Conservation (phyloP, 2,888 invertebrate species). For the Leptogaster cylindrica region DNA sequence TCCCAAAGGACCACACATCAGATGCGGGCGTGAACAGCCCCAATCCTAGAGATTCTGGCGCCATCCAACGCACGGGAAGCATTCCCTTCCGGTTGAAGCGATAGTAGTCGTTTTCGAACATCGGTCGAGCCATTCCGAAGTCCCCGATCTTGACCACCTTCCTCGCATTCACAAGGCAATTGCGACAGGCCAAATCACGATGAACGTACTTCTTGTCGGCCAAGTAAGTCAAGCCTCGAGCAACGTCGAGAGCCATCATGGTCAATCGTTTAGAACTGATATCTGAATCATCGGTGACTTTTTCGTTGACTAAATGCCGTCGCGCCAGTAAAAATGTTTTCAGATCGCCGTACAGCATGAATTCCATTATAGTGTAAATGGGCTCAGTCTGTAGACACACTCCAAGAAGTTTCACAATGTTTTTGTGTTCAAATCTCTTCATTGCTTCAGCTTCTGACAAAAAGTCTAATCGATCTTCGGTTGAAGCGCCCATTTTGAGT, state of each 20-base stretch:
- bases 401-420: slow-evolving; percentile 83
- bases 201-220: slow-evolving; percentile 87
- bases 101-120: slow-evolving; percentile 88
- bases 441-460: slow-evolving; percentile 92
- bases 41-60: slow-evolving; percentile 82
- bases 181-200: slow-evolving; percentile 82
- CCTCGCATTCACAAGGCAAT: slow-evolving; percentile 78
- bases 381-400: slow-evolving; percentile 88
- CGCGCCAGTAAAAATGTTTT: slow-evolving; percentile 87
- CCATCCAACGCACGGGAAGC: slow-evolving; percentile 93
- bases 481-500: slow-evolving; percentile 79
- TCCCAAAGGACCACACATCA: slow-evolving; percentile 91
- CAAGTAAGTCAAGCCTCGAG: slow-evolving; percentile 83
- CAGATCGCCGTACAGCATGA: slow-evolving; percentile 90
- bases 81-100: slow-evolving; percentile 85
- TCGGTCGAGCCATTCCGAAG: slow-evolving; percentile 91
- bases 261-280: slow-evolving; percentile 81
- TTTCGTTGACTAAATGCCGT: slow-evolving; percentile 77
- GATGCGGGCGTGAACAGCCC: slow-evolving; percentile 86
- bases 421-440: slow-evolving; percentile 90
- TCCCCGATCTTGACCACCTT: slow-evolving; percentile 79
- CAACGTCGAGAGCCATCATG: slow-evolving; percentile 86
- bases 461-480: slow-evolving; percentile 89
- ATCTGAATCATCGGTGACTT: slow-evolving; percentile 70
- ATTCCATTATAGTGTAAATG: slow-evolving; percentile 91